Percentiles rank a stretch among this genome's conserved stretches.
Evolutionary conservation across 2,113 vertebrate species (phyloP).

Genomic region (Ptilorrhoa leucosticta): DNA sequence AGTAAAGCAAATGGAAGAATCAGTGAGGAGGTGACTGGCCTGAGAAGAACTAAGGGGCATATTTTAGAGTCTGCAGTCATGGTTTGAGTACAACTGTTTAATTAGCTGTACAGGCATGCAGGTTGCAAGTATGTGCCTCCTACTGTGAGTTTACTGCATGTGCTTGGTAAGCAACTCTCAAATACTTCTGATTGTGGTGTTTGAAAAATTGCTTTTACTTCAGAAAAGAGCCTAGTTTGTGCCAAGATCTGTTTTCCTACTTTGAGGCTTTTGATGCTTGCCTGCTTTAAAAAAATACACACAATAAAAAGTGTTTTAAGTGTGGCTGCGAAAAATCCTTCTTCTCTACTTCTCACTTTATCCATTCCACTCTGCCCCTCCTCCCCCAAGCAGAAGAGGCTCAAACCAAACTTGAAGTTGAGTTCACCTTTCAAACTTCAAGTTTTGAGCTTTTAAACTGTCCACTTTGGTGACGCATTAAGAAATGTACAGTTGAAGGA

Average conservation of each 20-base stretch:
- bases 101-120: conserved; percentile 13
- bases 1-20: not conserved
- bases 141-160: conserved; percentile 29
- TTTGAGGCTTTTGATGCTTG: conserved; percentile 18
- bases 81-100: conserved; percentile 6
- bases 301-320: not conserved
- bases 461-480: not conserved
- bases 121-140: conserved; percentile 19
- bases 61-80: not conserved
- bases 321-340: not conserved
- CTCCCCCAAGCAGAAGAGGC: not conserved
- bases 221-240: not conserved
- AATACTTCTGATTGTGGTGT: not conserved
- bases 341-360: not conserved
- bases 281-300: not conserved
- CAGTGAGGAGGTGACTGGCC: not conserved
- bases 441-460: not conserved
- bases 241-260: conserved; percentile 21
- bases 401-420: not conserved
- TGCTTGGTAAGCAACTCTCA: conserved; percentile 43
- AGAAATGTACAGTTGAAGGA: not conserved
- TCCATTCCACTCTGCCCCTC: not conserved
- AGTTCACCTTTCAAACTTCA: not conserved
- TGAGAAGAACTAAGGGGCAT: not conserved
- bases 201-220: conserved; percentile 35